A percentile compares a stretch with the other conserved stretches of the same genome.
phyloP scores from a whole-genome alignment of 2,888 invertebrate genomes.

The Mycalesis mineus region DNA sequence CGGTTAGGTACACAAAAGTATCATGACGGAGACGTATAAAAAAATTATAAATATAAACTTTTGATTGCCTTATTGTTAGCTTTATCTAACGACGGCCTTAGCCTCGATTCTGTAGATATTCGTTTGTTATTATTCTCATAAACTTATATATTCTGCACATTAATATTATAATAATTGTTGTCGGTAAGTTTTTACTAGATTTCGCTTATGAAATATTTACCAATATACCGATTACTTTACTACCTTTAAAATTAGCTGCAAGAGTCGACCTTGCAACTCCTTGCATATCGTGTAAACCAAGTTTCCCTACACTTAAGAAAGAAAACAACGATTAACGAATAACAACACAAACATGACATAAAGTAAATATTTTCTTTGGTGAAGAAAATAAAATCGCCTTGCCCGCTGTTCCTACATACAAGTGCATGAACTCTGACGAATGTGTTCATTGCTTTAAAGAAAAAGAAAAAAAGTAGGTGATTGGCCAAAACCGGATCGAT shows the following conservation, averaged over 20 bases:
- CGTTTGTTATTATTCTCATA: background rate
- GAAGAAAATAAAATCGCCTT: background rate
- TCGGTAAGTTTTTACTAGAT: background rate
- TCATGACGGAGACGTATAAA: background rate
- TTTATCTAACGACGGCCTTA: background rate
- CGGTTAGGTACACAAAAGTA: background rate
- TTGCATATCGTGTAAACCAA: background rate
- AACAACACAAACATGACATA: no score
- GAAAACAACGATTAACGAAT: no score
- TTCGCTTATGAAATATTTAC: background rate
- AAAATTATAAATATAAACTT: background rate
- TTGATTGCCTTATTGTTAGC: background rate
- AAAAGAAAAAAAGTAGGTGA: slow-evolving; percentile 20
- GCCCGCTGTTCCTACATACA: background rate
- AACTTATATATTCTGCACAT: background rate
- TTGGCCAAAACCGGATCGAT: slow-evolving; percentile 53
- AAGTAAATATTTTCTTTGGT: no score
- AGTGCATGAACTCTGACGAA: background rate
- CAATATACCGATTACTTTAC: background rate
- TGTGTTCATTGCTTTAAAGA: slow-evolving; percentile 21
- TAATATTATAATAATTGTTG: background rate
- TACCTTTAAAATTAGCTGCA: background rate
- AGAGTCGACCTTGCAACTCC: background rate
- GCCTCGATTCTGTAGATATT: background rate
- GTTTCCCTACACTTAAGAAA: no score